Conservation (phyloP, 2,888 invertebrate species). For the Drosophila mimetica region DNA sequence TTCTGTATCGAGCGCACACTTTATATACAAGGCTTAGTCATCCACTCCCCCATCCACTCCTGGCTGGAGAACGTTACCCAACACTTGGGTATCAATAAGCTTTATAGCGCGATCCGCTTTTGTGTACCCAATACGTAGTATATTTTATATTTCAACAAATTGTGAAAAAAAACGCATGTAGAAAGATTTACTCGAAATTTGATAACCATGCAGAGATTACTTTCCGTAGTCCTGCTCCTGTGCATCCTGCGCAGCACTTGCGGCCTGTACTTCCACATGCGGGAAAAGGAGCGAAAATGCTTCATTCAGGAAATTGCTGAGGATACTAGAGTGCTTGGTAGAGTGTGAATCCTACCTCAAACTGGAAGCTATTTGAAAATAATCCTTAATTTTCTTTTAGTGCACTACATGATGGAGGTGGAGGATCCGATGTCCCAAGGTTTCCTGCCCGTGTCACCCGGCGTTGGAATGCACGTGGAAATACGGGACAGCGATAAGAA, state of each 20-base stretch:
- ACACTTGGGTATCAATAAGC: conserved; percentile 5
- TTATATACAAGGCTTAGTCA: not conserved
- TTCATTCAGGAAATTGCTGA: conserved; percentile 99
- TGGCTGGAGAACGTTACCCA: not conserved
- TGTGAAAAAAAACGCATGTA: not conserved
- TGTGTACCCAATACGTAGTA: not conserved
- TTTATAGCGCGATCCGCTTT: not conserved
- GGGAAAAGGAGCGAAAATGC: conserved; percentile 99
- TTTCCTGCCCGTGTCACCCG: conserved; percentile 96
- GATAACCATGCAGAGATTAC: not conserved
- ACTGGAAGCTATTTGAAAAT: not conserved
- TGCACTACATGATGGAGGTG: conserved; percentile 98
- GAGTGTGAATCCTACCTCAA: not conserved
- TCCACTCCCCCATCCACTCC: not conserved
- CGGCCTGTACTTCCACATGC: conserved; percentile 98
- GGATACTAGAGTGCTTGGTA: conserved; percentile 98
- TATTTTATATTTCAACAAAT: not conserved
- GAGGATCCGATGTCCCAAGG: conserved; percentile 97
- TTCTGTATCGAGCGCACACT: not conserved
- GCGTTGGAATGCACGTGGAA: conserved; percentile 99
- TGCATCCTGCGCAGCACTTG: conserved; percentile 83
- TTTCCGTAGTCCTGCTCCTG: conserved; percentile 83
- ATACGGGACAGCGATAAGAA: conserved; percentile 98
- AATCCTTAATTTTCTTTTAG: conserved; percentile 85
- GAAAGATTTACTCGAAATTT: no score